Percentiles rank a stretch among this genome's conserved stretches.
Conservation (phyloP, 2,888 invertebrate species). For the Mycogona germanica region DNA sequence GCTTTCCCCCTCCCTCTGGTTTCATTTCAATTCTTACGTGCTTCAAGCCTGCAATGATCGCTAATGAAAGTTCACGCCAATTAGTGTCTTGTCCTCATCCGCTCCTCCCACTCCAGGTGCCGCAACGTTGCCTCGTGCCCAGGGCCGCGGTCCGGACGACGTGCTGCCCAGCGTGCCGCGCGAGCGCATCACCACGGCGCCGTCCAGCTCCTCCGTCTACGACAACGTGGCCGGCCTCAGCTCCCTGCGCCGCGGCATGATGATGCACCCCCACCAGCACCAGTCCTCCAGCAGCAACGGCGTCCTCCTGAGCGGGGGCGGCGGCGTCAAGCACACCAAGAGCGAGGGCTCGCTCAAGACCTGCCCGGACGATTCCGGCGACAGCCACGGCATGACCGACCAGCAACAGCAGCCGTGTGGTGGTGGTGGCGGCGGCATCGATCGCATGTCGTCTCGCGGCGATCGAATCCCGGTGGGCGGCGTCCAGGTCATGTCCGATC, state of each 20-base stretch:
- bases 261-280: constrained; percentile 18
- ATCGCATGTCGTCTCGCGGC: constrained; percentile 25
- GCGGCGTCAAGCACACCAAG: constrained; percentile 20
- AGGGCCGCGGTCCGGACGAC: constrained; percentile 46
- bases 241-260: constrained; percentile 27
- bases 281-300: constrained; percentile 18
- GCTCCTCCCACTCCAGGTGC: constrained; percentile 19
- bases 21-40: too few relatives aligned
- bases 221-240: constrained; percentile 61
- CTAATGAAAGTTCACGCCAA: too few relatives aligned
- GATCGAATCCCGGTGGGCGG: constrained; percentile 3
- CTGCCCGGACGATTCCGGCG: constrained; percentile 13
- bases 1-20: too few relatives aligned
- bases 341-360: constrained; percentile 20
- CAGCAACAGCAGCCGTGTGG: too few relatives aligned
- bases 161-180: constrained; percentile 33
- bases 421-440: constrained; percentile 20
- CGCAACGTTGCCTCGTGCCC: constrained; percentile 25
- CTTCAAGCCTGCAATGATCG: too few relatives aligned
- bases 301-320: constrained; percentile 10
- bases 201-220: constrained; percentile 77
- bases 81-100: background rate
- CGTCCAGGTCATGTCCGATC: background rate
- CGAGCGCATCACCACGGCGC: constrained; percentile 39
- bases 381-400: constrained; percentile 5